phyloP scores from a whole-genome alignment of 2,113 vertebrate species.

The Mellivora capensis region DNA sequence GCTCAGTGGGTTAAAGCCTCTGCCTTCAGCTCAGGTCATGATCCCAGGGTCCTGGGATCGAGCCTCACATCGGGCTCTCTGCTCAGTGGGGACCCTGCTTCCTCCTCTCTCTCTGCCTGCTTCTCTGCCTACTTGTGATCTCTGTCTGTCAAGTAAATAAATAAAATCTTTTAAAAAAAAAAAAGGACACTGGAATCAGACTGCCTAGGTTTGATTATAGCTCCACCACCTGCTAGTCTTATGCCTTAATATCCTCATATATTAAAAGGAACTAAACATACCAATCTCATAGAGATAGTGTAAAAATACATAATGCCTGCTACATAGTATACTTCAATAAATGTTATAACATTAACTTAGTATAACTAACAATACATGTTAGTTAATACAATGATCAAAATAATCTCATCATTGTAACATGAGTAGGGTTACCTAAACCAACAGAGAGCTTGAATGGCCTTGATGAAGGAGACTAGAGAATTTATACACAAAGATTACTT shows the following conservation, averaged over 20 bases:
- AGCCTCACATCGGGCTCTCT: too few species aligned
- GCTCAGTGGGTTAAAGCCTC: too few species aligned
- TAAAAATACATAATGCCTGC: background rate
- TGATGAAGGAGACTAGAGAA: conserved; percentile 3
- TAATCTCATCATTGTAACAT: background rate
- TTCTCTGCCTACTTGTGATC: too few species aligned
- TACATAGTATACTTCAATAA: background rate
- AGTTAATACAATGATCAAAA: background rate
- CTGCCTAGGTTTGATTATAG: background rate
- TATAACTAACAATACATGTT: background rate
- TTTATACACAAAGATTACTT: background rate
- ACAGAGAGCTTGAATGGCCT: background rate
- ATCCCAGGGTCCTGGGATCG: too few species aligned
- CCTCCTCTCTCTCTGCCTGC: too few species aligned
- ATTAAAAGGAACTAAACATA: background rate
- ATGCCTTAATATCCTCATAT: background rate
- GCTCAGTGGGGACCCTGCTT: too few species aligned
- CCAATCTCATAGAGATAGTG: background rate
- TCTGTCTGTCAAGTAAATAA: too few species aligned
- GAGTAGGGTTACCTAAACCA: background rate
- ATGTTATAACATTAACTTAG: background rate
- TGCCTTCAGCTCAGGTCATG: too few species aligned
- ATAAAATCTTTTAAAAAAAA: too few species aligned
- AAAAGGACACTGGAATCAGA: background rate
- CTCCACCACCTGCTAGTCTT: background rate